Conservation (phyloP, 2,113 vertebrate species). For the Tichodroma muraria region DNA sequence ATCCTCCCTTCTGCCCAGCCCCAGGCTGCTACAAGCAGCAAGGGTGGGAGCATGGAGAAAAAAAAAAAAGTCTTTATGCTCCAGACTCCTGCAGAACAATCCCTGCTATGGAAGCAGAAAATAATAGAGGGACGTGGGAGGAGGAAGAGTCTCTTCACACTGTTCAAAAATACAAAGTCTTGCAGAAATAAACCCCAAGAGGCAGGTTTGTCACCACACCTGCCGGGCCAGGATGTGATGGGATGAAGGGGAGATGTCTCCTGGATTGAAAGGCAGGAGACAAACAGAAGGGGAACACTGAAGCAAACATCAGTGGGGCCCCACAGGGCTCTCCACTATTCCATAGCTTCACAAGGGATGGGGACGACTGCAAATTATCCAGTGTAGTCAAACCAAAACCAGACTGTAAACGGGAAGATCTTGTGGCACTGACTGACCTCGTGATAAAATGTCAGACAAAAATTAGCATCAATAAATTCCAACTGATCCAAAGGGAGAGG, state of each 20-base stretch:
- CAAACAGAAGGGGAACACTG: not conserved
- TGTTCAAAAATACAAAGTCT: not conserved
- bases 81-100: conserved; percentile 9
- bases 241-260: not conserved
- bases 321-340: not conserved
- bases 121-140: conserved; percentile 17
- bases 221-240: not conserved
- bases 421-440: not conserved
- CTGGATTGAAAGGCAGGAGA: not conserved
- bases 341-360: not conserved
- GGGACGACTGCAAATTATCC: not conserved
- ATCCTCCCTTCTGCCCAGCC: not conserved
- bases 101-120: not conserved
- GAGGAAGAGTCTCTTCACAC: conserved; percentile 6
- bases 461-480: conserved; percentile 34
- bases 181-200: not conserved
- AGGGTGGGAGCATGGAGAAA: not conserved
- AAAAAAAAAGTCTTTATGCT: not conserved
- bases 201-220: not conserved
- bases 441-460: not conserved
- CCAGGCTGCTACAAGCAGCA: not conserved
- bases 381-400: not conserved
- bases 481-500: not conserved
- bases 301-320: not conserved
- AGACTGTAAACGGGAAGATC: not conserved